These are phyloP conservation scores for Riparia riparia DNA, from an alignment of 2,113 vertebrate genomes.

Conservation along the genomic window DNA sequence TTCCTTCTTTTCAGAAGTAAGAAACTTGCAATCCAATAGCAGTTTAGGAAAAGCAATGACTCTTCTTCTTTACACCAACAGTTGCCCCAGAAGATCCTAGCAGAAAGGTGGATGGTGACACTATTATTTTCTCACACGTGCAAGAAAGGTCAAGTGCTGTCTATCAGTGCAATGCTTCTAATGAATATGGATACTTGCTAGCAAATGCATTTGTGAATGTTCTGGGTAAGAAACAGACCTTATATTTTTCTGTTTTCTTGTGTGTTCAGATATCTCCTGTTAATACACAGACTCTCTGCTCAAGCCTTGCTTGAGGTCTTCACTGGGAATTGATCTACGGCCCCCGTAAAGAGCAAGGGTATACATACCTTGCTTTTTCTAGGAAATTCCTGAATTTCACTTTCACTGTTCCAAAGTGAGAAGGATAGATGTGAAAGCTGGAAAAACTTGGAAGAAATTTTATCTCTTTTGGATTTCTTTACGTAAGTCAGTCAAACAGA, in stretches of 20 bases:
- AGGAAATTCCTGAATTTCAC: background rate
- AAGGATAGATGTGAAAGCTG: background rate
- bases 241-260: background rate
- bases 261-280: background rate
- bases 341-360: background rate
- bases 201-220: constrained; percentile 97
- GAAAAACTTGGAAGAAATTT: background rate
- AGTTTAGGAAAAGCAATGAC: background rate
- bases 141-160: constrained; percentile 91
- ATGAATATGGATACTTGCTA: constrained; percentile 92
- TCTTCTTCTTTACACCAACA: constrained; percentile 61
- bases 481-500: background rate
- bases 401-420: background rate
- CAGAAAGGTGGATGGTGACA: constrained; percentile 91
- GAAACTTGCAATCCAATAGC: background rate
- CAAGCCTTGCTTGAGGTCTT: background rate
- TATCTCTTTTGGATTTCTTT: background rate
- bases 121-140: constrained; percentile 89
- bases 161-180: constrained; percentile 96
- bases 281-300: background rate
- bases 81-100: constrained; percentile 90
- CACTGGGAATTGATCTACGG: background rate
- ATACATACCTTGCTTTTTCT: background rate
- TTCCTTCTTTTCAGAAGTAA: background rate
- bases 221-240: constrained; percentile 83